Evolutionary conservation across 2,888 invertebrate genomes (phyloP).

Genomic region (Alloscopus bannaensis): DNA sequence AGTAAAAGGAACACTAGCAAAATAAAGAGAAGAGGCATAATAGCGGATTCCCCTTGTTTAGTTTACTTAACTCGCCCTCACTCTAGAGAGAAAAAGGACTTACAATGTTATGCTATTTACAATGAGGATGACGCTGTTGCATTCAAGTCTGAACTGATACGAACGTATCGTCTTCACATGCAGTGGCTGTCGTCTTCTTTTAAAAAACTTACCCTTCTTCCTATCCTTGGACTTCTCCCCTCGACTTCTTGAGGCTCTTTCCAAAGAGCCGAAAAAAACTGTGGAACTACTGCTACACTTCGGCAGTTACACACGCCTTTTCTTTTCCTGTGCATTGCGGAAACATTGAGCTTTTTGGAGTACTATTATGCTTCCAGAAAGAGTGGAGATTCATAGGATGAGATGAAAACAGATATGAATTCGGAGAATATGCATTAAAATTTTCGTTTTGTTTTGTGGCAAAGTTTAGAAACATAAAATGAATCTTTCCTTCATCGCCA

Average conservation of each 20-base stretch:
- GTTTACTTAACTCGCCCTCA: conserved; percentile 57
- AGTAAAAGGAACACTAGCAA: conserved; percentile 7
- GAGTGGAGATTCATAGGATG: no score
- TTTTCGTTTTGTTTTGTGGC: no score
- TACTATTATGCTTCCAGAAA: no score
- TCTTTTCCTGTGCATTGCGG: no score
- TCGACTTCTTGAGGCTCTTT: no score
- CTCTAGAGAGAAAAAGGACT: conserved; percentile 18
- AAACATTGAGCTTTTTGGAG: no score
- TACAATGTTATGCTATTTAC: conserved; percentile 44
- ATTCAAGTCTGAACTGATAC: conserved; percentile 11
- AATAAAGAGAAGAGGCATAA: conserved; percentile 16
- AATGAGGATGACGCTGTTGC: conserved; percentile 44
- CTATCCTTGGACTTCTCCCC: no score
- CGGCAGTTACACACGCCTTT: no score
- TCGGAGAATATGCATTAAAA: conserved; percentile 11
- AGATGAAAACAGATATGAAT: background rate
- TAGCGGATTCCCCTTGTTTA: conserved; percentile 62
- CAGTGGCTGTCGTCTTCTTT: background rate
- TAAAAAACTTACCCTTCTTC: conserved; percentile 7
- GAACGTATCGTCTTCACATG: background rate
- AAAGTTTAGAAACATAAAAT: no score
- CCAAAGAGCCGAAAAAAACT: no score
- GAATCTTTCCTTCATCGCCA: conserved; percentile 50
- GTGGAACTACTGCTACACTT: no score